Evolutionary conservation across 2,797 vertebrate species (phyloP), one percentile per base, ranked within the genome.

Genomic region (Cossypha polioptera): DNA sequence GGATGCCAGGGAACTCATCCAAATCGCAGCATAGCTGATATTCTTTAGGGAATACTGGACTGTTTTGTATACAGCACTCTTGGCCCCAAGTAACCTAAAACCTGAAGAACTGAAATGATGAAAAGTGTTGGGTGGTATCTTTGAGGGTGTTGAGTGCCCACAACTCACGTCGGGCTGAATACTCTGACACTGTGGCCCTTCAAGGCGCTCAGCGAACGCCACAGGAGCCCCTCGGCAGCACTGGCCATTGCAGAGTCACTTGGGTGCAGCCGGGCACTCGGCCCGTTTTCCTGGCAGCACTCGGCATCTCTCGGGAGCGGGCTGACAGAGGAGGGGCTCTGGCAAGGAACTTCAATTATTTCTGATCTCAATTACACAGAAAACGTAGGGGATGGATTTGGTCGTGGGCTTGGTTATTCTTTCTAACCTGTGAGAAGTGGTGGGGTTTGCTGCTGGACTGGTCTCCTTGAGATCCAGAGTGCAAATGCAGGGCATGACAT

Each of bases 1-100:
- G 89, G 92, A 97, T 92, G 94, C 93, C 91, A 92, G 91, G 93
- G 95, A 95, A 96, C 55, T 65, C 90, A 94, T 95, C 95, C 97
- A 95, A 90, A 94, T 89, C 63, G 72, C 92, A 95, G 84, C 95
- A 89, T 94, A 97, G 92, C 81, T 94, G 83, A 93, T 96, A 95
- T 74, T 95, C 94, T 97, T 83, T 51, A 61, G 94, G 92, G 90
- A 96, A 92, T 75, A 68, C 89, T 95, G 79, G 67, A 36, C 73
- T 96, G 42, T 67, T 96, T 85, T 94, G 92, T 97, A 61, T 81
- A 69, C 26, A 73, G 96, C 69, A 29, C 79, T 95, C 86, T 88
- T 83, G 76, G 88, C 86, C 96, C 84, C 94, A 91, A 7, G 92
- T 95, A 97, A 90, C 86, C 90, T 93, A 93, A 96, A 95, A 97